Percentiles rank a stretch among this genome's conserved stretches.
Conservation (phyloP, 1,140 invertebrate species). For the Drosophila pseudoobscura region DNA sequence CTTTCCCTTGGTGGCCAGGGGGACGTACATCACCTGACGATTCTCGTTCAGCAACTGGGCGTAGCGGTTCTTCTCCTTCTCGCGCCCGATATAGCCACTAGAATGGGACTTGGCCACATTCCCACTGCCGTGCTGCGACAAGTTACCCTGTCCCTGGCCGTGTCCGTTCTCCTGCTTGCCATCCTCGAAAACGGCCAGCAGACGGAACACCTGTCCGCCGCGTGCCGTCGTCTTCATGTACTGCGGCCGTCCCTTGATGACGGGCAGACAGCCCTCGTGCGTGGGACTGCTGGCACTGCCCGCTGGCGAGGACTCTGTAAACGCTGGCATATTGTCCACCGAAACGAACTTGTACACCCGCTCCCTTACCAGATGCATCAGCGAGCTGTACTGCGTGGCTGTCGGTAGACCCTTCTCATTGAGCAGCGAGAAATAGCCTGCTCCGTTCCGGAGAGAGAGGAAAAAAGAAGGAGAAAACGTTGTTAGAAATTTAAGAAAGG, state of each 20-base stretch:
- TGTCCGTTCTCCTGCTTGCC: conserved; percentile 70
- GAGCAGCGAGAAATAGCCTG: conserved; percentile 81
- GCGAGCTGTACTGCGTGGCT: conserved; percentile 74
- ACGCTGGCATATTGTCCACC: conserved; percentile 81
- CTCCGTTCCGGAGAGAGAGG: not conserved
- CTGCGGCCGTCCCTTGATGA: conserved; percentile 67
- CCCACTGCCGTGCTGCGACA: conserved; percentile 27
- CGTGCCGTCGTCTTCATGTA: conserved; percentile 80
- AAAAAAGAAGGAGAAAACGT: not conserved
- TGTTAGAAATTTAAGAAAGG: not conserved
- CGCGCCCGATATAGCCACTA: conserved; percentile 55
- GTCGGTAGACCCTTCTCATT: conserved; percentile 78
- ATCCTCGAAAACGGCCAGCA: conserved; percentile 81
- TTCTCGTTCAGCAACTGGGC: conserved; percentile 81
- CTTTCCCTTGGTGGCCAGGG: conserved; percentile 79
- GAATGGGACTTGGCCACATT: conserved; percentile 41
- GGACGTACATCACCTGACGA: conserved; percentile 79
- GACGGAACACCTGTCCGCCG: conserved; percentile 78
- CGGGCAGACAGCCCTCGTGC: conserved; percentile 72
- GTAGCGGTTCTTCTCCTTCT: conserved; percentile 82
- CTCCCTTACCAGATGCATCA: conserved; percentile 79
- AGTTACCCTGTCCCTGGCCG: conserved; percentile 19
- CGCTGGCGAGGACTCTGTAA: conserved; percentile 67
- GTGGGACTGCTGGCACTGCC: conserved; percentile 60
- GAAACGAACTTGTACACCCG: conserved; percentile 82